Evolutionary conservation across 2,888 invertebrate genomes (phyloP).

Genomic region (Acheta domesticus): DNA sequence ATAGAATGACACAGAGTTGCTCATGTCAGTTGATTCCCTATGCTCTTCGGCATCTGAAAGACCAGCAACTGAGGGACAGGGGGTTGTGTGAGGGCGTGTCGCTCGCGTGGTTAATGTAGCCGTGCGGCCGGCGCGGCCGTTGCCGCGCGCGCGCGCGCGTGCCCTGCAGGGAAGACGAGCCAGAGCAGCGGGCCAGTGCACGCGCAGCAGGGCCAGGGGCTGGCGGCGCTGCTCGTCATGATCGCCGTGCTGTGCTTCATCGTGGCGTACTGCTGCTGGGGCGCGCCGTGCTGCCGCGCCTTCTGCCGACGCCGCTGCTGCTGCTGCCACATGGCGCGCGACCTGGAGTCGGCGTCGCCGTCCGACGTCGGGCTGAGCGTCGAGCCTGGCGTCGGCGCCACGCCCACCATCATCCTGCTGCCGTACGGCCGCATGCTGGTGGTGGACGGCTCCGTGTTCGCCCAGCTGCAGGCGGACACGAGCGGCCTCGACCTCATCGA

Average conservation of each 20-base stretch:
- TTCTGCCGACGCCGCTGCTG: slow-evolving; percentile 48
- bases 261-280: slow-evolving; percentile 57
- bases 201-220: slow-evolving; percentile 49
- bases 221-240: slow-evolving; percentile 55
- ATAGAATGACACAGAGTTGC: too few relatives aligned
- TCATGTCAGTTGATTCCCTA: too few relatives aligned
- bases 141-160: too few relatives aligned
- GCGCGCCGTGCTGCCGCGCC: slow-evolving; percentile 55
- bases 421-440: slow-evolving; percentile 57
- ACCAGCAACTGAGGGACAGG: too few relatives aligned
- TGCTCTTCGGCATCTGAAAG: too few relatives aligned
- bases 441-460: slow-evolving; percentile 55
- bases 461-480: slow-evolving; percentile 45
- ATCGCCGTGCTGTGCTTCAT: slow-evolving; percentile 56
- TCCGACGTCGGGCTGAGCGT: slow-evolving; percentile 37
- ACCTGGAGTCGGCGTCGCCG: slow-evolving; percentile 35
- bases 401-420: slow-evolving; percentile 55
- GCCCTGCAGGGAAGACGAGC: slow-evolving; percentile 36
- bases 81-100: too few relatives aligned
- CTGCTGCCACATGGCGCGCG: slow-evolving; percentile 47
- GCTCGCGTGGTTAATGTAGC: too few relatives aligned
- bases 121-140: too few relatives aligned
- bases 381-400: slow-evolving; percentile 45
- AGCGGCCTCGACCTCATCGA: slow-evolving; percentile 53
- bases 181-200: slow-evolving; percentile 26